Conservation (phyloP, 2,888 invertebrate genomes). For the Cheiracanthium punctorium region DNA sequence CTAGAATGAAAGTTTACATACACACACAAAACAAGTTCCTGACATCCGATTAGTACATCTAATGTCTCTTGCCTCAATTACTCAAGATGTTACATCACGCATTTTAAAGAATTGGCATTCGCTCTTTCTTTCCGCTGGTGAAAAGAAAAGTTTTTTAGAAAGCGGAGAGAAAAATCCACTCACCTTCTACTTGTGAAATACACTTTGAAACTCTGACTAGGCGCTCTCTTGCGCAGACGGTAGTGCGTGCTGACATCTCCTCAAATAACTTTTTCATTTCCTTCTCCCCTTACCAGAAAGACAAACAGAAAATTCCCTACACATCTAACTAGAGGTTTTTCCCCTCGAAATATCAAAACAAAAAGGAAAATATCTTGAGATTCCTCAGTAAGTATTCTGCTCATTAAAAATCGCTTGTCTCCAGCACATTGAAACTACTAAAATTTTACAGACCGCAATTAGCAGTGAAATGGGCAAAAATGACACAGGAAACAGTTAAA, state of each 20-base stretch:
- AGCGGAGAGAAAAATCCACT: neutral
- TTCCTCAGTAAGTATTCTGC: too few relatives aligned
- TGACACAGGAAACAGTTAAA: too few relatives aligned
- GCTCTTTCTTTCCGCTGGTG: neutral
- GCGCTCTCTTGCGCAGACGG: constrained; percentile 9
- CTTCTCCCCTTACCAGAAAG: neutral
- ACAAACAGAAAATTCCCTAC: neutral
- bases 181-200: constrained; percentile 8
- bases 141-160: neutral
- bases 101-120: neutral
- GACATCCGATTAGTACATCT: too few relatives aligned
- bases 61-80: neutral
- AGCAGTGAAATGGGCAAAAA: too few relatives aligned
- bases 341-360: neutral
- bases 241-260: constrained; percentile 30
- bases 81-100: neutral
- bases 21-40: neutral
- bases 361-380: too few relatives aligned
- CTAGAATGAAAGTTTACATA: too few relatives aligned
- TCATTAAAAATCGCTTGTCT: too few relatives aligned
- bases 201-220: neutral
- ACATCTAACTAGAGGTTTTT: neutral
- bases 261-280: constrained; percentile 41
- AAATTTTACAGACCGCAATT: too few relatives aligned
- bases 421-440: too few relatives aligned